A percentile compares a stretch with the other conserved stretches of the same genome.
Conservation (phyloP, 1,140 invertebrate genomes). For the Pseudoatta argentina region DNA sequence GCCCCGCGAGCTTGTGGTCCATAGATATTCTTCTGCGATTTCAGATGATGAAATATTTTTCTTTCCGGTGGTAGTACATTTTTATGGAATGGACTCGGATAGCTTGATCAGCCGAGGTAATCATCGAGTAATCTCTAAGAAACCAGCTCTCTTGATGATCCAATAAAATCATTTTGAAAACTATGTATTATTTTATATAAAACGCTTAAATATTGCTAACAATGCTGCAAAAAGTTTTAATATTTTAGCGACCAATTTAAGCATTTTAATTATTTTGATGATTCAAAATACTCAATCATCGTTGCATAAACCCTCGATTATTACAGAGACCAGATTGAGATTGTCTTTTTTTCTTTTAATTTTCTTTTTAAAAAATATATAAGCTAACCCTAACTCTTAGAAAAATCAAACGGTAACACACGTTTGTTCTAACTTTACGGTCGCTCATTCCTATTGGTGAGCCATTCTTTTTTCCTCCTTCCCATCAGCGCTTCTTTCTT, state of each 20-base stretch:
- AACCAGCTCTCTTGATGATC: background rate
- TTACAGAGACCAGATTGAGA: slow-evolving; percentile 5
- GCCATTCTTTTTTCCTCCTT: background rate
- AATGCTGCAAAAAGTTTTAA: too few relatives aligned
- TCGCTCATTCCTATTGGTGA: background rate
- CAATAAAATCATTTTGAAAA: too few relatives aligned
- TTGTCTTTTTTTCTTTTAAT: background rate
- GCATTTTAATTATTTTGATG: too few relatives aligned
- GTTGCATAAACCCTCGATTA: background rate
- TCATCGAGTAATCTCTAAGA: slow-evolving; percentile 10
- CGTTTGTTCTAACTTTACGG: background rate
- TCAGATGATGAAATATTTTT: slow-evolving; percentile 38
- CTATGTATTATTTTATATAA: too few relatives aligned
- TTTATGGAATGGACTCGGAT: background rate
- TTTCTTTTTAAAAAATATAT: background rate
- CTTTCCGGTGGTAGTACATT: slow-evolving; percentile 14
- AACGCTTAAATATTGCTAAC: too few relatives aligned
- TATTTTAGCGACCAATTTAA: too few relatives aligned
- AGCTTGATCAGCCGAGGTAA: slow-evolving; percentile 38
- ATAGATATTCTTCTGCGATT: background rate
- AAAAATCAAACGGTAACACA: background rate
- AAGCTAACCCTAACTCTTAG: background rate
- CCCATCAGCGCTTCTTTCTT: background rate
- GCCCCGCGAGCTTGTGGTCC: background rate
- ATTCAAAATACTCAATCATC: background rate